Percentiles rank a stretch among this genome's conserved stretches.
Evolutionary conservation across 2,797 vertebrate genomes (phyloP).

Genomic region (Fistularia tabacaria): DNA sequence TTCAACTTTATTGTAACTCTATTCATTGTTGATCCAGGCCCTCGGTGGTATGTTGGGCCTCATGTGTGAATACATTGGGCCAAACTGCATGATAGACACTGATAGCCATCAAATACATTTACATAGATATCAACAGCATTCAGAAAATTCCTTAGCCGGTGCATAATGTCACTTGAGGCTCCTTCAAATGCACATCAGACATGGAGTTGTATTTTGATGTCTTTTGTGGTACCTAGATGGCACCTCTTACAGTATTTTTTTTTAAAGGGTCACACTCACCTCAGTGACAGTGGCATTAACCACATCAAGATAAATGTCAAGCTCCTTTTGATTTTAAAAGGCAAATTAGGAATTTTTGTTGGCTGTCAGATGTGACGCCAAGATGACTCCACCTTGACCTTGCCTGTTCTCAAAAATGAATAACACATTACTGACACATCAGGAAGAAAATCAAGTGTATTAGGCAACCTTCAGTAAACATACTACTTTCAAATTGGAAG

Average conservation of each 20-base stretch:
- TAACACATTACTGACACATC: not conserved
- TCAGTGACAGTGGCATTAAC: not conserved
- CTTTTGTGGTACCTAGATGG: constrained; percentile 1
- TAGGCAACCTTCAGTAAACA: not conserved
- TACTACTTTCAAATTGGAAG: no score
- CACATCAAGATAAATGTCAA: constrained; percentile 16
- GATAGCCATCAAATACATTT: constrained; percentile 56
- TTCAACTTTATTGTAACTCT: constrained; percentile 49
- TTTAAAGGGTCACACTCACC: no score
- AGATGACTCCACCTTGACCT: constrained; percentile 4
- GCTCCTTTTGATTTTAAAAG: constrained; percentile 36
- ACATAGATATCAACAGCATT: constrained; percentile 41
- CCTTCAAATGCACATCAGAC: constrained; percentile 34
- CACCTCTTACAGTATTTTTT: no score
- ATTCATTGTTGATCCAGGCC: constrained; percentile 48
- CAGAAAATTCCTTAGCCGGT: constrained; percentile 27
- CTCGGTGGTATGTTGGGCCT: constrained; percentile 43
- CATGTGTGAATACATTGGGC: constrained; percentile 54
- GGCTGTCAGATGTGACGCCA: constrained; percentile 16
- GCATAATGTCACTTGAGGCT: constrained; percentile 33
- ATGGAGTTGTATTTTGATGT: constrained; percentile 36
- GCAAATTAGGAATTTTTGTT: constrained; percentile 16
- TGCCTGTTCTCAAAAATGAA: constrained; percentile 4
- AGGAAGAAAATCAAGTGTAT: not conserved
- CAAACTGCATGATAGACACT: constrained; percentile 38